Percentiles rank a stretch among this genome's conserved stretches.
Evolutionary conservation across 2,797 vertebrate species (phyloP).

Genomic region (Scarus forsteni): DNA sequence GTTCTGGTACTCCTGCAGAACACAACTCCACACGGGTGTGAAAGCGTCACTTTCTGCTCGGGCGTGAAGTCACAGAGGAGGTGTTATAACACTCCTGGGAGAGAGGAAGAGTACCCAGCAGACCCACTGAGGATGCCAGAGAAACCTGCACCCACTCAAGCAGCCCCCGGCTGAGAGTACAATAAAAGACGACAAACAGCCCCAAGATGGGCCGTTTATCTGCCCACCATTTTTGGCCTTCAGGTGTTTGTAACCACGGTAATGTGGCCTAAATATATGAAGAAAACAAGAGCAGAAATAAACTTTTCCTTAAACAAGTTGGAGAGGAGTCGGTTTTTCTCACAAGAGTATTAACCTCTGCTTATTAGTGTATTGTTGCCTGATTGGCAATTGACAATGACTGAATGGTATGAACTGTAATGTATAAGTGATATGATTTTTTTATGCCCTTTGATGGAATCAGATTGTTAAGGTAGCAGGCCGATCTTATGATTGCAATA

Average conservation of each 20-base stretch:
- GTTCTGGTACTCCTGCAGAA: background rate
- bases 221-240: constrained; percentile 34
- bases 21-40: constrained; percentile 13
- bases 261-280: background rate
- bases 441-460: no score
- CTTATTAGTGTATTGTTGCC: no score
- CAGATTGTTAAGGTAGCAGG: no score
- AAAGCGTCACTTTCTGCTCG: constrained; percentile 11
- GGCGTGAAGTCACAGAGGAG: constrained; percentile 41
- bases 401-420: no score
- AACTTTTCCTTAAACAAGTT: no score
- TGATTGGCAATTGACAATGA: no score
- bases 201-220: constrained; percentile 12
- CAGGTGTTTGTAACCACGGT: constrained; percentile 33
- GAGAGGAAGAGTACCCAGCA: constrained; percentile 37
- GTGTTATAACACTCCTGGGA: constrained; percentile 48
- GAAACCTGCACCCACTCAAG: constrained; percentile 52
- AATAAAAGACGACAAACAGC: constrained; percentile 40
- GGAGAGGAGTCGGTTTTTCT: no score
- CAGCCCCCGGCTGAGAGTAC: constrained; percentile 18
- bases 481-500: no score
- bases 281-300: no score
- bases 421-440: no score
- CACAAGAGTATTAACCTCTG: no score
- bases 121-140: constrained; percentile 32